Conservation (phyloP, 2,888 invertebrate genomes). For the Cosmopolites sordidus region DNA sequence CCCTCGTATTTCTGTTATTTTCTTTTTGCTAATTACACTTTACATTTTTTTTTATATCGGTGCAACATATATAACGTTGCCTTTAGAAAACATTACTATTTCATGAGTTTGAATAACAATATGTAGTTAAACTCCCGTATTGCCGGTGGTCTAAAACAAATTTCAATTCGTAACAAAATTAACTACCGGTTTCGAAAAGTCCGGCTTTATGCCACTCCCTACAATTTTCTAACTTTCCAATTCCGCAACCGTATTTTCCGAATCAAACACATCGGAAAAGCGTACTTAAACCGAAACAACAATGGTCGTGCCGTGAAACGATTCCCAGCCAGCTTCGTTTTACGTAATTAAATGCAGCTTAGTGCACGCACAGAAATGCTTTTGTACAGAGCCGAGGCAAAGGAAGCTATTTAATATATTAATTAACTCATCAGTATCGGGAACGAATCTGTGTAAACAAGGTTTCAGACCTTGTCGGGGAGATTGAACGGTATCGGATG, state of each 20-base stretch:
- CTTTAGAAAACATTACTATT: no score
- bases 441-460: slow-evolving; percentile 7
- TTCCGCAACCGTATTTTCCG: background rate
- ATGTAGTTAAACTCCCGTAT: no score
- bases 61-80: no score
- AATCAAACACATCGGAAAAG: slow-evolving; percentile 1
- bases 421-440: slow-evolving; percentile 9
- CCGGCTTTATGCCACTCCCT: no score
- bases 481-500: slow-evolving; percentile 7
- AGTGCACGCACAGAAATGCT: slow-evolving; percentile 2
- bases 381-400: background rate
- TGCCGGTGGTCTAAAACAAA: no score
- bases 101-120: no score
- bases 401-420: slow-evolving; percentile 9
- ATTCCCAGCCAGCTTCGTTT: background rate
- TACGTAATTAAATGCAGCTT: slow-evolving; percentile 12
- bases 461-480: slow-evolving; percentile 2
- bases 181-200: no score
- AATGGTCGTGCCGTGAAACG: slow-evolving; percentile 1
- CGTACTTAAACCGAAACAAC: background rate
- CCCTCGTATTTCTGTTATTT: no score
- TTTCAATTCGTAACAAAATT: no score
- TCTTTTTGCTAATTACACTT: no score
- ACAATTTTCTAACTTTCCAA: background rate
- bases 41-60: no score